Evolutionary conservation across 2,888 invertebrate genomes (phyloP).

Genomic region (Prosopocoilus inquinatus): DNA sequence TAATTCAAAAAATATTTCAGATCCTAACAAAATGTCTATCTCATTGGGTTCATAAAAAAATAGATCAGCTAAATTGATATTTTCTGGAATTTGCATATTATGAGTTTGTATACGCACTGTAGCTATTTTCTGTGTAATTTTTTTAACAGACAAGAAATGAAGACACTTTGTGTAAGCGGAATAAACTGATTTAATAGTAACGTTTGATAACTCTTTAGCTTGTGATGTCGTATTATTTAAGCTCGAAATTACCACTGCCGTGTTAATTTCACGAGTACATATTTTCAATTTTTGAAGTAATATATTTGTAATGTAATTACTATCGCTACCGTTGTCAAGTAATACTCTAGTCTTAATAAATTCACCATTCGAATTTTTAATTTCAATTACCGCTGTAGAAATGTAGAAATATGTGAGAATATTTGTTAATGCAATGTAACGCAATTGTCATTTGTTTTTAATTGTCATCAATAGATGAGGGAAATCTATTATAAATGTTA

Average conservation of each 20-base stretch:
- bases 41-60: slow-evolving; percentile 1
- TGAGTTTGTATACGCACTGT: too few relatives aligned
- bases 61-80: slow-evolving; percentile 5
- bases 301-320: too few relatives aligned
- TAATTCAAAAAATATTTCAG: slow-evolving; percentile 5
- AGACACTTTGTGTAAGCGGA: too few relatives aligned
- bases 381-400: slow-evolving; percentile 1
- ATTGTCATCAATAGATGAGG: neutral
- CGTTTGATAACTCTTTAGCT: too few relatives aligned
- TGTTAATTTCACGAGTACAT: too few relatives aligned
- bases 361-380: slow-evolving; percentile 1
- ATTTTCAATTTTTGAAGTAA: too few relatives aligned
- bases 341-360: neutral
- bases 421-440: neutral
- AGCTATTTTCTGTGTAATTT: too few relatives aligned
- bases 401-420: slow-evolving; percentile 4
- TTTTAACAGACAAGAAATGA: too few relatives aligned
- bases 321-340: neutral
- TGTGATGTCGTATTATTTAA: too few relatives aligned
- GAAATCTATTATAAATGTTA: too few relatives aligned
- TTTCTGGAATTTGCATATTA: neutral
- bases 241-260: too few relatives aligned
- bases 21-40: slow-evolving; percentile 5
- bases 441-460: neutral
- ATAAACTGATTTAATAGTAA: too few relatives aligned